Evolutionary conservation across 2,113 vertebrate genomes (phyloP).

Genomic region (Pygoscelis adeliae): DNA sequence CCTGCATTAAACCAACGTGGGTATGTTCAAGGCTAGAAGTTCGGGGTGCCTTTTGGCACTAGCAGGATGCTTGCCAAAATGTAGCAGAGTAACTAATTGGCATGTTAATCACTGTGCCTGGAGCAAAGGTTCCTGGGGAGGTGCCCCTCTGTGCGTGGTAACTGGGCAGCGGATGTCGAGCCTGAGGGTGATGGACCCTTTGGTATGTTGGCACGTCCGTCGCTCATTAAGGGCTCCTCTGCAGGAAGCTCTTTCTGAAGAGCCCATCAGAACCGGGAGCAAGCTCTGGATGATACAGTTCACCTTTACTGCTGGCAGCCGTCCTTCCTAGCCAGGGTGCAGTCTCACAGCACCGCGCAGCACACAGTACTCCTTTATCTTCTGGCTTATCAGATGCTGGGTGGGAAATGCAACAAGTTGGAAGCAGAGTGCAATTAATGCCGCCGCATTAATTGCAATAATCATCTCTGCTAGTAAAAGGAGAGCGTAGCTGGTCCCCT

Average conservation of each 20-base stretch:
- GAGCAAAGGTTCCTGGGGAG: neutral
- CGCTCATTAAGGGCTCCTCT: neutral
- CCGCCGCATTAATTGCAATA: neutral
- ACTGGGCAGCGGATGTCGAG: neutral
- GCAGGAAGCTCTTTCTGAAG: neutral
- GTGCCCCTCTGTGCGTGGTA: neutral
- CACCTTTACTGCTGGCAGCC: neutral
- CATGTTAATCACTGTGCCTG: neutral
- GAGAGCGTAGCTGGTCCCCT: neutral
- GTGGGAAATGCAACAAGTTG: neutral
- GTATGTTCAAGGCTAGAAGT: neutral
- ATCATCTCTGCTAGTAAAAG: neutral
- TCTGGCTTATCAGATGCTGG: neutral
- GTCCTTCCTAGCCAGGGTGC: too few species aligned
- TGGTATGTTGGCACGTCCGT: neutral
- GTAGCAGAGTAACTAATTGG: neutral
- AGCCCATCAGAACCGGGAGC: neutral
- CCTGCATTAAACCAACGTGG: fast-evolving
- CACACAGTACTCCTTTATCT: neutral
- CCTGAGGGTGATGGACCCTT: too few species aligned
- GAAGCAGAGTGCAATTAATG: neutral
- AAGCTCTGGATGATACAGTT: neutral
- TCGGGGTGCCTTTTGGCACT: neutral
- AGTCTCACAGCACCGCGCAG: fast-evolving
- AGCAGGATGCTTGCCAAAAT: neutral